Evolutionary conservation across 2,797 vertebrate species (phyloP), one percentile per base, ranked within the genome.

Genomic region (Fratercula arctica): DNA sequence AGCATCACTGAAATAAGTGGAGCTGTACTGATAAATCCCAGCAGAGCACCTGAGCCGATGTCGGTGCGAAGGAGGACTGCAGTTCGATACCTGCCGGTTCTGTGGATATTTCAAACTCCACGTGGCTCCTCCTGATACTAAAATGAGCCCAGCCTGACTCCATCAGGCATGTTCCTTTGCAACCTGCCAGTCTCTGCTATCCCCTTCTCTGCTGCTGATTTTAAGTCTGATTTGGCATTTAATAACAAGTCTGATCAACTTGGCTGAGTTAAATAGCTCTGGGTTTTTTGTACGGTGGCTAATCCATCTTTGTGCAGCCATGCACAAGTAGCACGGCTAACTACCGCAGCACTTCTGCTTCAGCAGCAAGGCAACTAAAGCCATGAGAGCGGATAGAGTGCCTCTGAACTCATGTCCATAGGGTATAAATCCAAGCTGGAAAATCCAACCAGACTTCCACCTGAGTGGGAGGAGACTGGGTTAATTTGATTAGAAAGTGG

Each of bases 401-500:
- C 35, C 41, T 83, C 87, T 73, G 69, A 95, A 91, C 85, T 91
- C 73, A 78, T 83, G 33, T 85, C 91, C 87, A 94, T 80, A 80
- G 78, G 85, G 79, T 90, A 85, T 87, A 89, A 91, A 94, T 82
- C 75, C 66, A 91, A 91, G 85, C 73, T 81, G 73, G 83, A 85
- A 93, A 88, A 90, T 81, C 43, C 83, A 91, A 94, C 69, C 69
- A 79, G 85, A 45, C 57, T 86, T 94, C 87, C 61, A 97, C 12
- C 13, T 73, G 83, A 79, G 67, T 73, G 46, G 79, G 77, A 95
- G 59, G 73, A 88, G 31, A 19, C 46, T 43, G 28, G 35, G 39
- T 43, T 91, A 69, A 95, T 88, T 85, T 91, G 79, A 84, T 86
- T 94, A 93, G 76, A 88, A 91, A 95, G 90, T 53, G n/a, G 61